These are phyloP conservation scores for Rhynchonycteris naso DNA, from an alignment of 2,797 vertebrate genomes.

Conservation along the genomic window DNA sequence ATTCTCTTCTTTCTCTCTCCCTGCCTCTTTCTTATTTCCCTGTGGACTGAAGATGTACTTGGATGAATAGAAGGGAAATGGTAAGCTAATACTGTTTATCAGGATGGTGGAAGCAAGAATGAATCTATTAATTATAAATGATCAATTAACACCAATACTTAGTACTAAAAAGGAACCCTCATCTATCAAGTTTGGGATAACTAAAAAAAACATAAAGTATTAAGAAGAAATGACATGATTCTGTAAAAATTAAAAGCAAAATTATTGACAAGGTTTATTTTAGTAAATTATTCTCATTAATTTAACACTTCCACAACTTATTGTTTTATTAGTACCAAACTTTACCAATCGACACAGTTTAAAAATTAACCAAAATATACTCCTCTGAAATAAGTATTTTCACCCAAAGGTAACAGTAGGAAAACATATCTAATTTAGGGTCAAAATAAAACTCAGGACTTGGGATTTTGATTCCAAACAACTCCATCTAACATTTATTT, in stretches of 20 bases:
- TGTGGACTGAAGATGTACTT: neutral
- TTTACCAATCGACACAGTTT: neutral
- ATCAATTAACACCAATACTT: neutral
- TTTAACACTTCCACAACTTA: neutral
- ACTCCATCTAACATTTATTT: too few relatives aligned
- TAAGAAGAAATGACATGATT: neutral
- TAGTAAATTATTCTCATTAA: neutral
- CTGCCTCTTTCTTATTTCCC: neutral
- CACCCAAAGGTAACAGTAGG: neutral
- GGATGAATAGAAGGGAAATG: neutral
- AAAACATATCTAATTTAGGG: neutral
- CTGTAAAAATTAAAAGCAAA: constrained; percentile 38
- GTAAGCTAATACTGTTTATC: neutral
- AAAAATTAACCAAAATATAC: neutral
- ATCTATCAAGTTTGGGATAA: neutral
- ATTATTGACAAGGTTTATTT: neutral
- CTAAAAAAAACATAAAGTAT: constrained; percentile 7
- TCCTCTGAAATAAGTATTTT: neutral
- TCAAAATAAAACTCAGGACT: neutral
- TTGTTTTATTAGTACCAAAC: neutral
- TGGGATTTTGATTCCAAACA: neutral
- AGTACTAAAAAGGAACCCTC: neutral
- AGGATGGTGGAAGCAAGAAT: neutral
- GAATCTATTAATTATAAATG: neutral
- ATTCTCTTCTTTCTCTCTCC: too few relatives aligned